Base-by-base conservation (phyloP, 2,113 vertebrate species). In the Aleadryas rufinucha region DNA sequence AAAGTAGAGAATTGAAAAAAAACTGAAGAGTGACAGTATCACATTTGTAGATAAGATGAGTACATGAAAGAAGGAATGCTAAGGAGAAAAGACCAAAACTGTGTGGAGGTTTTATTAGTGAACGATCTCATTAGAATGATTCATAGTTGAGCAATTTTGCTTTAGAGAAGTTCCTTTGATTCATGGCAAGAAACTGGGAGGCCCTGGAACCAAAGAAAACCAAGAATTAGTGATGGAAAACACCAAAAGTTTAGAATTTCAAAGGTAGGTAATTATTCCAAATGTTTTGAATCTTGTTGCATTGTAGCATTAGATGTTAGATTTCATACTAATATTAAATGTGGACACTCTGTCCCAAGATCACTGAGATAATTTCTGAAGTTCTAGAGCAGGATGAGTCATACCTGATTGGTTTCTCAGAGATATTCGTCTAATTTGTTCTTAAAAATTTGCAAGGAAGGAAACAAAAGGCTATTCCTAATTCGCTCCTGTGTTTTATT, bases 141-240 rank as follows among this genome's bases (percentile, higher is more conserved):
- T 89, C 47, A 71, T 26, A 49, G 57, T 31, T 89, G 81, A 91
- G 87, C 45, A 94, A 91, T 91, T 95, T 91, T 97, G 87, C 93
- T 74, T 89, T 72, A 89, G 70, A 96, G 81, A 39, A 85, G 23
- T 61, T 96, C 41, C 61, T 96, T 89, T 89, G 70, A 95, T 78
- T 76, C 81, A 54, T 69, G 49, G 84, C 49, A 95, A 91, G 85
- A 96, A 85, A 79, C 45, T 91, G 74, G 28, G 45, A 89, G 37
- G 28, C 10, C 87, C 53, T 72, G 77, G 50, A 93, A 79, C 53
- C 4, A 2, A 78, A 92, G 53, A 89, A 95, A 87, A 82, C 47
- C 41, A 91, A 91, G 45, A 89, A 92, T 69, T 93, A 93, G n/a
- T 61, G 74, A 61, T 22, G 33, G 60, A 91, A 94, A 96, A 96